These are phyloP conservation scores for Trematomus loennbergii DNA, from an alignment of 2,113 vertebrate species.

Conservation along the genomic window DNA sequence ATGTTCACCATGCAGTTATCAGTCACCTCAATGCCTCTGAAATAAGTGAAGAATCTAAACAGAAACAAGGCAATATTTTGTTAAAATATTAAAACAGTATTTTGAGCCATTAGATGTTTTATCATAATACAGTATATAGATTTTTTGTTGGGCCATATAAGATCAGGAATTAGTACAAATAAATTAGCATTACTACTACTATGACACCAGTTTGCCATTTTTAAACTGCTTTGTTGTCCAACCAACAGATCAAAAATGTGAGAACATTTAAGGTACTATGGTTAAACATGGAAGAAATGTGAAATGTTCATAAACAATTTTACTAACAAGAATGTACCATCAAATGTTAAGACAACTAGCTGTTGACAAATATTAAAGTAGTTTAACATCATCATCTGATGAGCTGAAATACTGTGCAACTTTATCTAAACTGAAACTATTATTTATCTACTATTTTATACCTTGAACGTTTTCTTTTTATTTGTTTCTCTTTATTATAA, in stretches of 20 bases:
- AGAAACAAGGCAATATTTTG: neutral
- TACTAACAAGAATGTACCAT: neutral
- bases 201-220: neutral
- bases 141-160: too few relatives aligned
- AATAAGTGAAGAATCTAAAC: slow-evolving; percentile 96
- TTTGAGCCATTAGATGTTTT: neutral
- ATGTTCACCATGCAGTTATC: slow-evolving; percentile 96
- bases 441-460: too few relatives aligned
- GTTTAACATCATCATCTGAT: neutral
- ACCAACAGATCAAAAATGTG: neutral
- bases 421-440: too few relatives aligned
- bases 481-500: too few relatives aligned
- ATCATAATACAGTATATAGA: neutral
- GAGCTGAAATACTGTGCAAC: too few relatives aligned
- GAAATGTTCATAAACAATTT: neutral
- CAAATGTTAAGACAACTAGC: too few relatives aligned
- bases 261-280: neutral
- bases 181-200: neutral
- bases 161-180: neutral
- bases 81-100: neutral
- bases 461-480: too few relatives aligned
- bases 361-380: neutral
- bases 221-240: neutral
- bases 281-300: neutral
- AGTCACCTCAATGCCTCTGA: slow-evolving; percentile 93